These are phyloP conservation scores for Carcharodon carcharias DNA, from an alignment of 2,797 vertebrate genomes.

Conservation along the genomic window DNA sequence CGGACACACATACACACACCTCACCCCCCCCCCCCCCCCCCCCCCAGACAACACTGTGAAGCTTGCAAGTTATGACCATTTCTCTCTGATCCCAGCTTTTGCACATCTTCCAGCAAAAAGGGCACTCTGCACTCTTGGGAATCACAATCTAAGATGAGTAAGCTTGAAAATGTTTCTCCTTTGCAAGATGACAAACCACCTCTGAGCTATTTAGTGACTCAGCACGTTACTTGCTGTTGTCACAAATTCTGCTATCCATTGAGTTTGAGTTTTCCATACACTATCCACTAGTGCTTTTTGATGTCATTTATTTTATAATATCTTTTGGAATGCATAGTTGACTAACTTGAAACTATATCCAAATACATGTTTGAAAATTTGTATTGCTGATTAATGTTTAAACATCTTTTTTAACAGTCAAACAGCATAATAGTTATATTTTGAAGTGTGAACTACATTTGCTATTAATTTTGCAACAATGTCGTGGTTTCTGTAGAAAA, in stretches of 20 bases:
- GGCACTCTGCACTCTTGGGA: neutral
- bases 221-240: neutral
- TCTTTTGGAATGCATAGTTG: neutral
- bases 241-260: neutral
- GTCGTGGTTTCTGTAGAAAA: too few relatives aligned
- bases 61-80: too few relatives aligned
- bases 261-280: neutral
- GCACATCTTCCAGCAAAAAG: neutral
- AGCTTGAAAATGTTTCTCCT: neutral
- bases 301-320: neutral
- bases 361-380: conserved; percentile 8
- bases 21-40: too few relatives aligned
- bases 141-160: neutral
- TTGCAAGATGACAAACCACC: neutral
- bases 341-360: neutral
- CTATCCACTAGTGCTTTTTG: neutral
- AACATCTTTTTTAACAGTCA: neutral
- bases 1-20: too few relatives aligned
- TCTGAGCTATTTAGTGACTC: neutral
- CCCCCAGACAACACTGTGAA: too few relatives aligned
- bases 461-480: too few relatives aligned
- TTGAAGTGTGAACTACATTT: too few relatives aligned
- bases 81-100: neutral
- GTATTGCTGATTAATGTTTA: neutral
- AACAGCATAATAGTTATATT: neutral